A percentile compares a stretch with the other conserved stretches of the same genome.
Evolutionary conservation across 1,140 invertebrate genomes (phyloP).

Genomic region (Zaprionus lachaisei): DNA sequence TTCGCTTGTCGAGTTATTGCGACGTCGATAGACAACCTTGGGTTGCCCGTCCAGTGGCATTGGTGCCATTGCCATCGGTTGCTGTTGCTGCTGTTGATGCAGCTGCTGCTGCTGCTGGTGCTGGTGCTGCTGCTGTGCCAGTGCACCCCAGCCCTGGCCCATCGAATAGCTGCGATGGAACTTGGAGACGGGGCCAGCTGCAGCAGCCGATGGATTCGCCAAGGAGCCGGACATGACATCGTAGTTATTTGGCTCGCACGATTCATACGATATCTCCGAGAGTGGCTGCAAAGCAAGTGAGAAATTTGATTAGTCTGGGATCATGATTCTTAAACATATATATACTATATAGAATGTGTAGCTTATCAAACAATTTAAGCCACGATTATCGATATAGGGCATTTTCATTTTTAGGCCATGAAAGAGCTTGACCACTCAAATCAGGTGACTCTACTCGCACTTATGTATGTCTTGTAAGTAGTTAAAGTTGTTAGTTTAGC

Average conservation of each 20-base stretch:
- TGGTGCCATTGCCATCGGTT: slow-evolving; percentile 8
- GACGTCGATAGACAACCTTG: slow-evolving; percentile 76
- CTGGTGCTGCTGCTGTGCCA: slow-evolving; percentile 61
- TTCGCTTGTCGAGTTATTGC: slow-evolving; percentile 81
- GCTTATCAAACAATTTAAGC: too few relatives aligned
- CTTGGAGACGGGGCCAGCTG: slow-evolving; percentile 59
- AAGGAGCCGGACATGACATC: slow-evolving; percentile 63
- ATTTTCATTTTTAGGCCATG: too few relatives aligned
- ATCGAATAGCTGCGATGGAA: slow-evolving; percentile 84
- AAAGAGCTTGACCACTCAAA: too few relatives aligned
- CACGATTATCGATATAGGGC: too few relatives aligned
- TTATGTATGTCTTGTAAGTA: too few relatives aligned
- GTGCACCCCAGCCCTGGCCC: slow-evolving; percentile 80
- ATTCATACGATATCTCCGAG: slow-evolving; percentile 82
- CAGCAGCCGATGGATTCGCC: slow-evolving; percentile 26
- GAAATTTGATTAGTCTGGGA: neutral
- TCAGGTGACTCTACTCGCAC: too few relatives aligned
- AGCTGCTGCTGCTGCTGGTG: slow-evolving; percentile 16
- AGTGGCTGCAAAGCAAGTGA: slow-evolving; percentile 58
- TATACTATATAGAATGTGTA: too few relatives aligned
- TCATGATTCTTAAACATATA: too few relatives aligned
- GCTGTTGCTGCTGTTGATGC: slow-evolving; percentile 34
- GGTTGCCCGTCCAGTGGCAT: slow-evolving; percentile 48
- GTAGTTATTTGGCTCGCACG: slow-evolving; percentile 77
- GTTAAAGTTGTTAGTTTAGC: too few relatives aligned